phyloP scores from a whole-genome alignment of 2,113 vertebrate species.

The Furnarius figulus region DNA sequence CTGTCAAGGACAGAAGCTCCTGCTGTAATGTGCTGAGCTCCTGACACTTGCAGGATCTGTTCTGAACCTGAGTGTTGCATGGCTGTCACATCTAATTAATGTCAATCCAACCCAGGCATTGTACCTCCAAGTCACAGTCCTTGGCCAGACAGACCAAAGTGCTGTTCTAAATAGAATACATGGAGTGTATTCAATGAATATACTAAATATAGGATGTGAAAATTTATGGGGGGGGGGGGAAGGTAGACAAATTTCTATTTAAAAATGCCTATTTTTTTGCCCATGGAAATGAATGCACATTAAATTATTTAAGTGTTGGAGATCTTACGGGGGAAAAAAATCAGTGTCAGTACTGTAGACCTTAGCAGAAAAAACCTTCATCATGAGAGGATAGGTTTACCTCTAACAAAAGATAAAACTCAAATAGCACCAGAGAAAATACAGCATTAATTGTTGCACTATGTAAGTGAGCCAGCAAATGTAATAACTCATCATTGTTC shows the following conservation, averaged over 20 bases:
- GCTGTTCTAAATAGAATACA: neutral
- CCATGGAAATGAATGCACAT: neutral
- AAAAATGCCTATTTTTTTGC: neutral
- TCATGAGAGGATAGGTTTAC: neutral
- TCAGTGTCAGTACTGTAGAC: neutral
- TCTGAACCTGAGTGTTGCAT: neutral
- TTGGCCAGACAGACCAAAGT: neutral
- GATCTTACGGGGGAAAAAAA: neutral
- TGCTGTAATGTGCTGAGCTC: neutral
- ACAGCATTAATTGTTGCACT: neutral
- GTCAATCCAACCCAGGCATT: neutral
- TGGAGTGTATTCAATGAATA: neutral
- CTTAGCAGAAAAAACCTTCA: neutral
- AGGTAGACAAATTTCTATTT: neutral
- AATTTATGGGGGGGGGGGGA: neutral
- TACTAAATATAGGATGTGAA: neutral
- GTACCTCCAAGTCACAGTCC: neutral
- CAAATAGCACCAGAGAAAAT: neutral
- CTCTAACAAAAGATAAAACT: neutral
- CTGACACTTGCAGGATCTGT: neutral
- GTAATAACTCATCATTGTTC: neutral
- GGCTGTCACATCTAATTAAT: constrained; percentile 27
- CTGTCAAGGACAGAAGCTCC: neutral
- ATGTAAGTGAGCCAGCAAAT: neutral
- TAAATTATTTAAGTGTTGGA: neutral